Base-by-base conservation (phyloP, 2,888 invertebrate species). In the Pecten maximus region DNA sequence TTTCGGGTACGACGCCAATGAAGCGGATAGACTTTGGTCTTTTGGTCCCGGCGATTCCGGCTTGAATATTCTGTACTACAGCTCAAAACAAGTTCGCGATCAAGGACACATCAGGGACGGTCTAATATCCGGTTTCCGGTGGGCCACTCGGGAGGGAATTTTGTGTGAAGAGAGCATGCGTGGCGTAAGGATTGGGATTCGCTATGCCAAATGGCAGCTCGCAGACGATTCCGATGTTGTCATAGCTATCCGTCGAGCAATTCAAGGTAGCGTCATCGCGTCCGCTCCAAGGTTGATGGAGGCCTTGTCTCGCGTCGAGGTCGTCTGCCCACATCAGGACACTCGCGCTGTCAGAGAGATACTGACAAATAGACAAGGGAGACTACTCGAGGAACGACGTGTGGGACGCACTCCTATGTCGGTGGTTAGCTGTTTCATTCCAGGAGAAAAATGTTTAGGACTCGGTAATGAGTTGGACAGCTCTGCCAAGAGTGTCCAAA, bases 191-290 rank as follows among this genome's bases (percentile, higher is more conserved):
- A 74, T 74, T 23, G 74, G 35, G 28, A 28, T 74, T 28, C 74
- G 74, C 10, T 74, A 74, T 16, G 74, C 74, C 28, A 74, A 74
- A 74, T 74, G 74, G 74, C 35, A 35, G 74, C 74, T 74, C 74
- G 28, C 74, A 28, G 74, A 74, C 10, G 74, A 74, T 35, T 74
- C 74, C 1, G 74, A 74, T 35, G 74, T 35, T 74, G 74, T 74
- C 28, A 10, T 15, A 35, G 74, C 74, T 6, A 74, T 74, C 35
- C 74, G 74, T 15, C 74, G 74, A 74, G 74, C 74, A 28, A 35
- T 74, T 23, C 74, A 74, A 35, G 74, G 74, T 3, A 74, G 74
- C 35, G 28, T 74, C 35, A 74, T 74, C 10, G 74, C 74, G 8
- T 28, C 74, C 10, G 28, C 28, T 35, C 74, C 74, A 35, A 28